These are phyloP conservation scores for Gymnoscopelus microlampas DNA, from an alignment of 2,797 vertebrate genomes.

Conservation along the genomic window DNA sequence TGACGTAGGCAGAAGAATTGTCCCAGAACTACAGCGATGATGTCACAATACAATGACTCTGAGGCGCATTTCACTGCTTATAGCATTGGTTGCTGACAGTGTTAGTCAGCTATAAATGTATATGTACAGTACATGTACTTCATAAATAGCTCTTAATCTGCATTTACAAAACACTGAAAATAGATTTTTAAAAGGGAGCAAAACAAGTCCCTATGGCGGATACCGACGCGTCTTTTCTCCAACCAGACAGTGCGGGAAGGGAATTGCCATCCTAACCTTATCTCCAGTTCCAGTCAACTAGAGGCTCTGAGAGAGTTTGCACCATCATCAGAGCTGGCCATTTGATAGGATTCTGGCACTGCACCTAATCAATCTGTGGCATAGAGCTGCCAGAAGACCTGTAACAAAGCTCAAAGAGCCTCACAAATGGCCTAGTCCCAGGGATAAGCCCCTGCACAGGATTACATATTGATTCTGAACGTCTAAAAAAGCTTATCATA, in stretches of 20 bases:
- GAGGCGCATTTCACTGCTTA: too few species aligned
- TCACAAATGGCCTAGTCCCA: constrained; percentile 92
- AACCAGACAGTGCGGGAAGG: constrained; percentile 75
- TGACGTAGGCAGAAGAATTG: too few species aligned
- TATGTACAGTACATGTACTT: too few species aligned
- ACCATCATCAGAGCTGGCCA: constrained; percentile 90
- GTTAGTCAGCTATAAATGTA: too few species aligned
- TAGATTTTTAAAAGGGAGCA: too few species aligned
- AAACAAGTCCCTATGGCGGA: too few species aligned
- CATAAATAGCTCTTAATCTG: too few species aligned
- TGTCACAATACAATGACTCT: too few species aligned
- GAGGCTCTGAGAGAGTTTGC: constrained; percentile 87
- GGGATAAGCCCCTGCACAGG: constrained; percentile 96
- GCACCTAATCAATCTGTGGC: constrained; percentile 94
- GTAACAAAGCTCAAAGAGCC: constrained; percentile 97
- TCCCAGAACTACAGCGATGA: too few species aligned
- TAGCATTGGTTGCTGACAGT: too few species aligned
- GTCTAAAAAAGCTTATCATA: constrained; percentile 94
- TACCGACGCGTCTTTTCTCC: too few species aligned
- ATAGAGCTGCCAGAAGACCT: constrained; percentile 87
- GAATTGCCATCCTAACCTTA: constrained; percentile 88
- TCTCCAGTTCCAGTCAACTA: constrained; percentile 94
- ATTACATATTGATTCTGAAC: constrained; percentile 98
- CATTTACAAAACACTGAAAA: too few species aligned
- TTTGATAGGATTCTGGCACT: constrained; percentile 92